phyloP scores from a whole-genome alignment of 2,888 invertebrate genomes.

The Cryptocephalus moraei region DNA sequence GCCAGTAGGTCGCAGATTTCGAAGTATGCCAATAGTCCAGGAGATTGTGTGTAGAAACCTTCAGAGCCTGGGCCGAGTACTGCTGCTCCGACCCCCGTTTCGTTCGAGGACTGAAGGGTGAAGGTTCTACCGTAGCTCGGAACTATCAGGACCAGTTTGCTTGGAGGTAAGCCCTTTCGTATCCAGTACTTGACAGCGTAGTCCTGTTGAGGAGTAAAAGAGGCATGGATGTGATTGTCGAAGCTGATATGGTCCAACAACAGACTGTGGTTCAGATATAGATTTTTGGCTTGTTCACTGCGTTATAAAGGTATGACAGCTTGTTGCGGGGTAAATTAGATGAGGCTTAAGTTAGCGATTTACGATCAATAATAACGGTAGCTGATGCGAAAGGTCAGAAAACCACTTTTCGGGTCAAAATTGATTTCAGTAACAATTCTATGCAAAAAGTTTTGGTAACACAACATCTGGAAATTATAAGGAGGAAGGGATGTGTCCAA shows the following conservation, averaged over 20 bases:
- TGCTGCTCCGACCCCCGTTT: conserved; percentile 45
- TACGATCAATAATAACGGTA: too few relatives aligned
- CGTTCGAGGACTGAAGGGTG: conserved; percentile 47
- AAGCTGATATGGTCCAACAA: too few relatives aligned
- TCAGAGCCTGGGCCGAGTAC: conserved; percentile 53
- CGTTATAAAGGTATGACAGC: not conserved
- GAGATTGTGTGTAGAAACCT: conserved; percentile 56
- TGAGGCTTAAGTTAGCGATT: too few relatives aligned
- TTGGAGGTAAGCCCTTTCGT: conserved; percentile 51
- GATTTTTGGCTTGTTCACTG: too few relatives aligned
- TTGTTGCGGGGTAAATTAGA: too few relatives aligned
- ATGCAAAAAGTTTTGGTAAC: too few relatives aligned
- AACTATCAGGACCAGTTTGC: conserved; percentile 61
- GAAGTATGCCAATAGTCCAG: conserved; percentile 61
- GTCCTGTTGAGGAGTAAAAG: conserved; percentile 38
- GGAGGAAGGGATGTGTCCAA: too few relatives aligned
- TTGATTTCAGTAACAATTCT: too few relatives aligned
- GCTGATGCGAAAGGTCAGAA: too few relatives aligned
- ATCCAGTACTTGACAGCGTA: conserved; percentile 59
- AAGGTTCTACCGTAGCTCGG: conserved; percentile 67
- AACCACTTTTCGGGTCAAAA: too few relatives aligned
- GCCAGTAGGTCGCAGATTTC: conserved; percentile 48
- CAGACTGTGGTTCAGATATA: too few relatives aligned
- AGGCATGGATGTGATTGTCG: not conserved
- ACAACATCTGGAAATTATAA: too few relatives aligned